phyloP scores from a whole-genome alignment of 2,888 invertebrate species.

The Torymus texanus region DNA sequence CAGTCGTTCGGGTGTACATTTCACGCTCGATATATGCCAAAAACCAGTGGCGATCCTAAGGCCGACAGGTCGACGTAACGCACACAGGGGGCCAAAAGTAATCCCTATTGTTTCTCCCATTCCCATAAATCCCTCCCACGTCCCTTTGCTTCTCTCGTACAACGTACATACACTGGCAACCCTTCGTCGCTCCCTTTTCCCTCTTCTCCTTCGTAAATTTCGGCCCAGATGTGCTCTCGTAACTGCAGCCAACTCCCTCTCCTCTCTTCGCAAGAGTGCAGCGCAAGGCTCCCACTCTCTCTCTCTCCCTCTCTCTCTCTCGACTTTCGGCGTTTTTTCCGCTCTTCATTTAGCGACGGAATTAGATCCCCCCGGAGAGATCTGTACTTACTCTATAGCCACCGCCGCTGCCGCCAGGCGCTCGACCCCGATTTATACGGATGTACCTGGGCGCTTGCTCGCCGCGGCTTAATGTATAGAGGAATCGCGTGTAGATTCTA shows the following conservation, averaged over 20 bases:
- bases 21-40: conserved; percentile 31
- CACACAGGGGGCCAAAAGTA: conserved; percentile 57
- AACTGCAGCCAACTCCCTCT: conserved; percentile 2
- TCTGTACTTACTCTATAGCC: conserved; percentile 41
- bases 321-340: not conserved
- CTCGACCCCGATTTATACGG: conserved; percentile 45
- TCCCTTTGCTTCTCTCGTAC: conserved; percentile 39
- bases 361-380: conserved; percentile 45
- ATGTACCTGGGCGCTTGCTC: conserved; percentile 31
- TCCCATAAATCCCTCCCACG: conserved; percentile 65
- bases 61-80: conserved; percentile 36
- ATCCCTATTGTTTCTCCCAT: conserved; percentile 69
- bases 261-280: not conserved
- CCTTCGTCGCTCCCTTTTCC: conserved; percentile 50
- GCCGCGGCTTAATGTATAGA: conserved; percentile 35
- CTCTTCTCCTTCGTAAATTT: conserved; percentile 63
- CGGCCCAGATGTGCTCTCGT: conserved; percentile 65
- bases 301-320: conserved; percentile 14
- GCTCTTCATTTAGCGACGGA: conserved; percentile 47
- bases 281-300: not conserved
- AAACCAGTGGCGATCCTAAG: conserved; percentile 37
- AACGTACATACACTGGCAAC: conserved; percentile 11
- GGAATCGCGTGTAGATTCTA: conserved; percentile 50
- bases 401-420: not conserved
- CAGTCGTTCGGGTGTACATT: not conserved